Conservation (phyloP, 2,113 vertebrate species). For the Diglossa brunneiventris region DNA sequence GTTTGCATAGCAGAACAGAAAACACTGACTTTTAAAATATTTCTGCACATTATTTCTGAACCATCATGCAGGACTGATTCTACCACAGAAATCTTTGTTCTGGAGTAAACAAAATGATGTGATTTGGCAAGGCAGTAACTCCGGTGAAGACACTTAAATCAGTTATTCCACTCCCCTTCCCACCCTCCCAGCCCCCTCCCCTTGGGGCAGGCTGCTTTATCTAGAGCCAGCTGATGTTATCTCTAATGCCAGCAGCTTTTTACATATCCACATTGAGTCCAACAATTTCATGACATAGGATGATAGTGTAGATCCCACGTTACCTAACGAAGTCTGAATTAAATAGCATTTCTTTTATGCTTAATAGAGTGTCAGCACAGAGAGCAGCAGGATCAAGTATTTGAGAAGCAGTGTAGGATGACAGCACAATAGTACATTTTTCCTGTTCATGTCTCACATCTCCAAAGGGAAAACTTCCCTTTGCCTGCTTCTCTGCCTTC, state of each 20-base stretch:
- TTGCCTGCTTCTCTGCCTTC: background rate
- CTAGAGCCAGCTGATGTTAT: slow-evolving; percentile 43
- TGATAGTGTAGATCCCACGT: background rate
- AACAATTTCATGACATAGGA: background rate
- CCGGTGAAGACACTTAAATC: background rate
- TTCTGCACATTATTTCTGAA: background rate
- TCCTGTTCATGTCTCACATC: background rate
- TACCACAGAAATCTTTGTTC: background rate
- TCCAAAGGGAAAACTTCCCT: background rate
- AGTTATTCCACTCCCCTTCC: background rate
- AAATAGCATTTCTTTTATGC: background rate
- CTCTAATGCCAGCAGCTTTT: background rate
- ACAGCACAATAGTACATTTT: background rate
- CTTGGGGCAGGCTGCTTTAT: background rate
- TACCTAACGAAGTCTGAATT: background rate
- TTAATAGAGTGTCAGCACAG: background rate
- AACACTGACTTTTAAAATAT: background rate
- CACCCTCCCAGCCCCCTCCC: background rate
- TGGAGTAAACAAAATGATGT: background rate
- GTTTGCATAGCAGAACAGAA: background rate
- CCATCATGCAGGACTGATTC: background rate
- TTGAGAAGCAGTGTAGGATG: background rate
- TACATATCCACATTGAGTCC: background rate
- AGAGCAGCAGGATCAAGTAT: background rate
- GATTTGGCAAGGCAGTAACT: background rate